Conservation (phyloP, 2,888 invertebrate species). For the Linhomoeus sp. region DNA sequence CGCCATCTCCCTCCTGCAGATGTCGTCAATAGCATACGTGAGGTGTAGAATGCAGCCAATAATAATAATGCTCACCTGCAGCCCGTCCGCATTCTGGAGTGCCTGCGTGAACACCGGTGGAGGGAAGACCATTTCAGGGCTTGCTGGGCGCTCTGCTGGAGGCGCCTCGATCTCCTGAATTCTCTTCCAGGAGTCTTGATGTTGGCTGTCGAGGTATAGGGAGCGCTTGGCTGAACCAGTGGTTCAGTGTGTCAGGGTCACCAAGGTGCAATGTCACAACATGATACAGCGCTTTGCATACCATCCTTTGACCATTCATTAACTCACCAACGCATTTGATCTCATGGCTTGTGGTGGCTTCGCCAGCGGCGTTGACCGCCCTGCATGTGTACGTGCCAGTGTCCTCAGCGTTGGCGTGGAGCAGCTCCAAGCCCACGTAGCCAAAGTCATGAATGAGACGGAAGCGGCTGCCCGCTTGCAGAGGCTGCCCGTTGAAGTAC, state of each 20-base stretch:
- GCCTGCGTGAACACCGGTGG: constrained; percentile 21
- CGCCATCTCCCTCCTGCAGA: constrained; percentile 19
- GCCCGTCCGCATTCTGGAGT: constrained; percentile 30
- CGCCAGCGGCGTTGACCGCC: constrained; percentile 26
- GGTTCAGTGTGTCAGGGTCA: no score
- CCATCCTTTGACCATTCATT: no score
- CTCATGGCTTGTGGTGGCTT: constrained; percentile 29
- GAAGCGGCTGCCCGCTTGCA: constrained; percentile 57
- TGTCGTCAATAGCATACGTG: no score
- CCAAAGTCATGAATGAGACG: constrained; percentile 96
- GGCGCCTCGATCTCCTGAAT: constrained; percentile 64
- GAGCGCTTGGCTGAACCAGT: constrained; percentile 12
- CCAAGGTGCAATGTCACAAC: no score
- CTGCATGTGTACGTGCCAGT: constrained; percentile 32
- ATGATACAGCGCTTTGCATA: no score
- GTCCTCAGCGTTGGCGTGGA: constrained; percentile 31
- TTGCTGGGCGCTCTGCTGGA: constrained; percentile 9
- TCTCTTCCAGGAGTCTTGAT: constrained; percentile 74
- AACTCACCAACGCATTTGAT: not conserved
- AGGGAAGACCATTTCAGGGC: constrained; percentile 23
- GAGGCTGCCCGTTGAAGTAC: constrained; percentile 74
- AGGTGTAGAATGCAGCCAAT: no score
- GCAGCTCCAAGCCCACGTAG: constrained; percentile 58
- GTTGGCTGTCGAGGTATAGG: constrained; percentile 53
- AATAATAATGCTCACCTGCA: no score